Evolutionary conservation across 2,113 vertebrate species (phyloP).

Genomic region (Theristicus caerulescens): DNA sequence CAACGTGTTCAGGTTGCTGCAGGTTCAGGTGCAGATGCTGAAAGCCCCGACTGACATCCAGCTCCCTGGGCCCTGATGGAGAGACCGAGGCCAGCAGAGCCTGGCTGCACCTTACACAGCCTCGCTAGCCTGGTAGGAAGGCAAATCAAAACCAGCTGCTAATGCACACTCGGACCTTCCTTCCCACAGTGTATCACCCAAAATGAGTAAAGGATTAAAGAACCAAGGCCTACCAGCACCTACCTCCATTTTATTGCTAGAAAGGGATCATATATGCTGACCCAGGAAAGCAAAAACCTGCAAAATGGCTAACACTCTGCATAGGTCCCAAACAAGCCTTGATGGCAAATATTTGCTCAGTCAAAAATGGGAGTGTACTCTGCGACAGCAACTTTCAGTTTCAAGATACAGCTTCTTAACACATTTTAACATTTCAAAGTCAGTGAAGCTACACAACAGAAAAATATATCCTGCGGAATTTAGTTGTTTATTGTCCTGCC

Average conservation of each 20-base stretch:
- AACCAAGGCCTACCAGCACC: neutral
- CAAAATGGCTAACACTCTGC: no score
- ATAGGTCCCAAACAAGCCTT: neutral
- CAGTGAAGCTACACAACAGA: neutral
- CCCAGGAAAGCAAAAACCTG: neutral
- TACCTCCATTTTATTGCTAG: neutral
- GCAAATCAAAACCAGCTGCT: neutral
- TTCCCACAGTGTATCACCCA: neutral
- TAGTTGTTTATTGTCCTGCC: neutral
- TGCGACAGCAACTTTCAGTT: neutral
- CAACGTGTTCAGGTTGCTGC: accelerated
- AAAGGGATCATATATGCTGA: neutral
- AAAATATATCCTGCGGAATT: neutral
- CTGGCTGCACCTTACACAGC: neutral
- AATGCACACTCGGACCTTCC: neutral
- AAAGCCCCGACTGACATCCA: neutral
- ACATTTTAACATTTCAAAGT: neutral
- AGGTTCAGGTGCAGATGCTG: neutral
- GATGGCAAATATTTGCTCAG: neutral
- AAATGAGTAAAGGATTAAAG: neutral
- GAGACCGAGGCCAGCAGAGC: neutral
- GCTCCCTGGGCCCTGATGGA: no score
- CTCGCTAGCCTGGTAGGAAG: neutral
- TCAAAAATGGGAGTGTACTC: neutral
- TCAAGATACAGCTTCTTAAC: neutral